phyloP scores from a whole-genome alignment of 2,888 invertebrate species.

The Empis livida region DNA sequence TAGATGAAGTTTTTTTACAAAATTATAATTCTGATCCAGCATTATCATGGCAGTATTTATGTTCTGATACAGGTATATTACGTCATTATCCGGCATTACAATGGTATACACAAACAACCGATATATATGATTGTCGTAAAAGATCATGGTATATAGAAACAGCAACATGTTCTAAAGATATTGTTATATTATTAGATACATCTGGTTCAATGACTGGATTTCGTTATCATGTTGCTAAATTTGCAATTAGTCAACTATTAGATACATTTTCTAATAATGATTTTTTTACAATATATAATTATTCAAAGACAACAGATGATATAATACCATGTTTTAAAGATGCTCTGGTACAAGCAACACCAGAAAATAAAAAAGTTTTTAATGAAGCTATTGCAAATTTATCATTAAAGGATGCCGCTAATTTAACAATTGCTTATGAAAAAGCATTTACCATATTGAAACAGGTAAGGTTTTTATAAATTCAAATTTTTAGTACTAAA shows the following conservation, averaged over 20 bases:
- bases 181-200: constrained; percentile 86
- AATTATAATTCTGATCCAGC: constrained; percentile 85
- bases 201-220: constrained; percentile 95
- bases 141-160: constrained; percentile 96
- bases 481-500: background rate
- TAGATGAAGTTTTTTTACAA: constrained; percentile 70
- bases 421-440: constrained; percentile 68
- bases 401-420: constrained; percentile 62
- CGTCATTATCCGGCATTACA: constrained; percentile 79
- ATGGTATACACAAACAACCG: constrained; percentile 45
- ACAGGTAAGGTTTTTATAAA: constrained; percentile 40
- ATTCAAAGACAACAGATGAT: constrained; percentile 57
- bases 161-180: constrained; percentile 94
- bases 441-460: constrained; percentile 72
- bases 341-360: constrained; percentile 75
- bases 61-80: constrained; percentile 84
- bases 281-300: constrained; percentile 84
- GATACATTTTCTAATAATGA: constrained; percentile 97
- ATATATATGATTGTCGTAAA: constrained; percentile 85
- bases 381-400: constrained; percentile 53
- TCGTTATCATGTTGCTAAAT: constrained; percentile 60
- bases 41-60: constrained; percentile 95
- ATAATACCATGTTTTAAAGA: constrained; percentile 76
- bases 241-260: constrained; percentile 77
- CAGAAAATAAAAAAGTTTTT: constrained; percentile 67